Percentiles rank a stretch among this genome's conserved stretches.
Conservation (phyloP, 2,888 invertebrate genomes). For the Julus scandinavius region DNA sequence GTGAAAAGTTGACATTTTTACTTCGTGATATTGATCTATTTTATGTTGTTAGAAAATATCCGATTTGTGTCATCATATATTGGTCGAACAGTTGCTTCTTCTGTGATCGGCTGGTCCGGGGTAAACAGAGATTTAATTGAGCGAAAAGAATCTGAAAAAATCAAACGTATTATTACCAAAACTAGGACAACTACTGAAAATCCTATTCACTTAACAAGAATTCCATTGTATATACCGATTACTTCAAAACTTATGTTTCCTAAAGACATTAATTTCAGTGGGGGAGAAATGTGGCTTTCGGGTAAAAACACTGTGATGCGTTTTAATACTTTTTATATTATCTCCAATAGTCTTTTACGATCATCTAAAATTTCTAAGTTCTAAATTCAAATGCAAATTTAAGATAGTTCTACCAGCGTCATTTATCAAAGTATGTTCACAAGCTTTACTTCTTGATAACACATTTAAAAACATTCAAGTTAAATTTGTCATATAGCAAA, state of each 20-base stretch:
- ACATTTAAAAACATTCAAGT: too few relatives aligned
- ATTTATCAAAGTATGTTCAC: too few relatives aligned
- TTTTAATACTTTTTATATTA: too few relatives aligned
- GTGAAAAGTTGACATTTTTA: background rate
- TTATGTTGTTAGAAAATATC: background rate
- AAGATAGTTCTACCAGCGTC: too few relatives aligned
- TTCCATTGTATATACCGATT: background rate
- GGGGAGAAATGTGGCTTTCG: background rate
- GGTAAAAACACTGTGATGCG: background rate
- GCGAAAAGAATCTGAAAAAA: background rate
- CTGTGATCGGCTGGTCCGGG: constrained; percentile 1
- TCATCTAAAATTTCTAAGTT: too few relatives aligned
- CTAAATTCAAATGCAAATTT: too few relatives aligned
- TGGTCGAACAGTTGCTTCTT: background rate
- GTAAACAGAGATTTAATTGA: background rate
- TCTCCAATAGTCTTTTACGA: too few relatives aligned
- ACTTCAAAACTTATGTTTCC: background rate
- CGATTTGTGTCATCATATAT: background rate
- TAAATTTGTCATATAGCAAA: too few relatives aligned
- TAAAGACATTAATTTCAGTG: background rate
- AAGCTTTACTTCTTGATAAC: too few relatives aligned
- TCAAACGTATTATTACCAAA: background rate
- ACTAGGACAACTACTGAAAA: background rate
- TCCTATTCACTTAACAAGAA: background rate
- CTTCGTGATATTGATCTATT: background rate